These are phyloP conservation scores for Conger conger DNA, from an alignment of 2,113 vertebrate genomes.

Conservation along the genomic window DNA sequence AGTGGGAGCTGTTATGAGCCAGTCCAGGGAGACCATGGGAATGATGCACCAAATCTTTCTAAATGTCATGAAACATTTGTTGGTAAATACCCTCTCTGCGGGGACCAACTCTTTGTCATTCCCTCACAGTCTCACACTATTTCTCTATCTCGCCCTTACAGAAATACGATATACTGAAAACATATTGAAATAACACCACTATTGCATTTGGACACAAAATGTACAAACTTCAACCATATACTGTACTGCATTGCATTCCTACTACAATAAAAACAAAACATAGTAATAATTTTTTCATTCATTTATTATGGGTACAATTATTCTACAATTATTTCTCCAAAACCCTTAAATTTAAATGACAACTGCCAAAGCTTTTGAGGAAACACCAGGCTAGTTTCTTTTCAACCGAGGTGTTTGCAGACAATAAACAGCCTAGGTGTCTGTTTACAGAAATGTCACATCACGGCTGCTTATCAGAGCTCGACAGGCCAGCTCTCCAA, in stretches of 20 bases:
- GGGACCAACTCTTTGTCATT: not conserved
- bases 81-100: not conserved
- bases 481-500: slow-evolving; percentile 10
- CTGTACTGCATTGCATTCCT: no score
- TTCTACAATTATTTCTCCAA: not conserved
- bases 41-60: not conserved
- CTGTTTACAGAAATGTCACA: slow-evolving; percentile 3
- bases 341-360: slow-evolving; percentile 9
- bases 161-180: not conserved
- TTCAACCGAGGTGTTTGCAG: not conserved
- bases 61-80: not conserved
- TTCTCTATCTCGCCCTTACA: not conserved
- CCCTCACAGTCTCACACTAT: not conserved
- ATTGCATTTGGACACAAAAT: no score
- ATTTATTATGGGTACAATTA: no score
- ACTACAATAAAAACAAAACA: no score
- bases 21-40: not conserved
- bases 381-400: not conserved
- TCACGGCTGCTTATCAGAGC: slow-evolving; percentile 1
- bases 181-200: no score
- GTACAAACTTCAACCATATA: not conserved
- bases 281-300: no score
- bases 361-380: slow-evolving; percentile 1
- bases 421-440: not conserved
- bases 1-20: not conserved